These are phyloP conservation scores for Drosophila orena DNA, from an alignment of 1,140 invertebrate genomes.

Conservation along the genomic window DNA sequence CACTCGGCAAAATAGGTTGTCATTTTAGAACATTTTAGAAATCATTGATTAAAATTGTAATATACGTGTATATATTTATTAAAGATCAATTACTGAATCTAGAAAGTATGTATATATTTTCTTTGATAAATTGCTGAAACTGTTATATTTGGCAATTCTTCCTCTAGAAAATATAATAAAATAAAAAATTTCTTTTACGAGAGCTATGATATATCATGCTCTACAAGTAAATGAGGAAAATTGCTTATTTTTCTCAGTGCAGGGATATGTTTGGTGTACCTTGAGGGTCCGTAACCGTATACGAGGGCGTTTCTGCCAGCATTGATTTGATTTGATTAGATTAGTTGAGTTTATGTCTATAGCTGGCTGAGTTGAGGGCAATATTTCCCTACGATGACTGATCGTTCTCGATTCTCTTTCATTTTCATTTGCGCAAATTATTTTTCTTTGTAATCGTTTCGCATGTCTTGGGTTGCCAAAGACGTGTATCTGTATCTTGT, in stretches of 20 bases:
- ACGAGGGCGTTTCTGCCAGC: conserved; percentile 44
- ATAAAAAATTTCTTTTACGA: too few relatives aligned
- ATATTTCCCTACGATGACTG: conserved; percentile 71
- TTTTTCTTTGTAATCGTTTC: conserved; percentile 77
- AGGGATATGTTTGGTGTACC: not conserved
- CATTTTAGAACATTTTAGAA: not conserved
- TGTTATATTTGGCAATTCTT: too few relatives aligned
- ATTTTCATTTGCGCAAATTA: conserved; percentile 73
- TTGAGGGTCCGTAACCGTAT: conserved; percentile 30
- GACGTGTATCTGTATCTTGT: conserved; percentile 61
- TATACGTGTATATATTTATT: too few relatives aligned
- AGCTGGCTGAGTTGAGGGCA: conserved; percentile 19
- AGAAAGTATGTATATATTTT: too few relatives aligned
- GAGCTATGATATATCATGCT: too few relatives aligned
- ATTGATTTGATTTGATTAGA: conserved; percentile 79
- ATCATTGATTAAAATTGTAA: too few relatives aligned
- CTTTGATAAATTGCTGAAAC: too few relatives aligned
- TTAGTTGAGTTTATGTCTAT: conserved; percentile 51
- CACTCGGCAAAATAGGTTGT: conserved; percentile 4
- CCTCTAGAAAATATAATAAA: too few relatives aligned
- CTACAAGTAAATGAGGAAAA: not conserved
- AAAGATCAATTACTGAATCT: too few relatives aligned
- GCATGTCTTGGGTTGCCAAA: conserved; percentile 65
- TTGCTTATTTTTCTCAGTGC: not conserved
- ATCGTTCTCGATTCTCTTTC: conserved; percentile 51